Evolutionary conservation across 2,113 vertebrate species (phyloP).

Genomic region (Scomber scombrus): DNA sequence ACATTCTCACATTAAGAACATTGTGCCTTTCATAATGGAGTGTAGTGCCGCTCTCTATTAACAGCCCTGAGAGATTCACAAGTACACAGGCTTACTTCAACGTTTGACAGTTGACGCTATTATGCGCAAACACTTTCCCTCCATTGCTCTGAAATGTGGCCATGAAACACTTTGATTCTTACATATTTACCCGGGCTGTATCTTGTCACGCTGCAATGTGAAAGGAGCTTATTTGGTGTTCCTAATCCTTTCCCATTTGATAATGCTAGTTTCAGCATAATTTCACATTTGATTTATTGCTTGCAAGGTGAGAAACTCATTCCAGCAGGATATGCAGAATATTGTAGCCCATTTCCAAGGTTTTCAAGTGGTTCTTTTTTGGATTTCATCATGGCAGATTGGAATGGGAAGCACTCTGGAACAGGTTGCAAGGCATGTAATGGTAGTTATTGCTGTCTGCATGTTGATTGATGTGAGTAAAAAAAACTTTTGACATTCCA

Average conservation of each 20-base stretch:
- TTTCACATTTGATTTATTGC: constrained; percentile 69
- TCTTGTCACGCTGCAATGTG: constrained; percentile 29
- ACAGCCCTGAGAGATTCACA: constrained; percentile 5
- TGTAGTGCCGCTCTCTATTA: constrained; percentile 1
- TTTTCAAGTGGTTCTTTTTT: constrained; percentile 66
- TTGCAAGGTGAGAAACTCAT: constrained; percentile 57
- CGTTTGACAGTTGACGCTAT: constrained; percentile 10
- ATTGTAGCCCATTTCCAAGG: constrained; percentile 55
- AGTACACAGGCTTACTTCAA: background rate
- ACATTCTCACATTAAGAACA: background rate
- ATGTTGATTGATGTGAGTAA: constrained; percentile 65
- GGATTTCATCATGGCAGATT: constrained; percentile 65
- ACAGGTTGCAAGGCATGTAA: constrained; percentile 62
- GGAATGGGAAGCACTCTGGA: constrained; percentile 62
- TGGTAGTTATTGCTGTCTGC: constrained; percentile 63
- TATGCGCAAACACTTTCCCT: constrained; percentile 9
- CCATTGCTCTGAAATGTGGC: constrained; percentile 8
- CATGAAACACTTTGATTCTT: constrained; percentile 45
- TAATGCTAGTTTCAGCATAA: constrained; percentile 54
- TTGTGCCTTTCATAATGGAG: constrained; percentile 14
- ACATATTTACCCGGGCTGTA: constrained; percentile 25
- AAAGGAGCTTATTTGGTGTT: constrained; percentile 18
- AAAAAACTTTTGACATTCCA: constrained; percentile 48
- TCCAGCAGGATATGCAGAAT: constrained; percentile 56
- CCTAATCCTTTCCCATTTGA: constrained; percentile 37